Percentiles rank a stretch among this genome's conserved stretches.
phyloP scores from a whole-genome alignment of 2,888 invertebrate species.

The Gerosis bhagava region DNA sequence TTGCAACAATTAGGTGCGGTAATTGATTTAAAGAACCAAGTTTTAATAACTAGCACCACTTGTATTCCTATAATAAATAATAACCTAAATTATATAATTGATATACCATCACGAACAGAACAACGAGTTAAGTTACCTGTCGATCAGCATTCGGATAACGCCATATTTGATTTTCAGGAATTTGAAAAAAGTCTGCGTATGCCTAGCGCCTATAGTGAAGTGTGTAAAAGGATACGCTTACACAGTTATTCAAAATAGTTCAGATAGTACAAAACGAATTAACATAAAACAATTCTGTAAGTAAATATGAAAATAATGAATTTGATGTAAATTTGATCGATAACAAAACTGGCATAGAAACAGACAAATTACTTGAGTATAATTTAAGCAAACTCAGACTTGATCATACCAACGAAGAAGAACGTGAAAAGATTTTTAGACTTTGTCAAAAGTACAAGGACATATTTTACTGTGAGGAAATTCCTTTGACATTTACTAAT shows the following conservation, averaged over 20 bases:
- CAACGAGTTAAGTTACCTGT: not conserved
- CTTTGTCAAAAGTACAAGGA: conserved; percentile 39
- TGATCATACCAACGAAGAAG: conserved; percentile 40
- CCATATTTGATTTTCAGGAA: not conserved
- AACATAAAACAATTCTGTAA: conserved; percentile 5
- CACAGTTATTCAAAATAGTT: conserved; percentile 11
- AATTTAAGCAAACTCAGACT: conserved; percentile 24
- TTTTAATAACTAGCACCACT: conserved; percentile 16
- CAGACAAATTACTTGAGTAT: conserved; percentile 3
- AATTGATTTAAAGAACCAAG: conserved; percentile 25
- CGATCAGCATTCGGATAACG: not conserved
- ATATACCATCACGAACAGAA: conserved; percentile 6
- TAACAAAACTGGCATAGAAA: not conserved
- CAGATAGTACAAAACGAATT: too few species aligned
- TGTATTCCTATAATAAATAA: conserved; percentile 27
- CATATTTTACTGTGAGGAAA: conserved; percentile 41
- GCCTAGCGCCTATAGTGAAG: conserved; percentile 30
- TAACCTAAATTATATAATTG: too few species aligned
- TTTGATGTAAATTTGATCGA: not conserved
- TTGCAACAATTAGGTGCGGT: conserved; percentile 29
- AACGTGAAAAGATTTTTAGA: conserved; percentile 33
- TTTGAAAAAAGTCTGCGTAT: conserved; percentile 22
- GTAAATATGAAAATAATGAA: not conserved
- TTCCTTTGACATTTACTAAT: conserved; percentile 38
- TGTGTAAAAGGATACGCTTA: conserved; percentile 5